Evolutionary conservation across 35 echinoderm and acorn worm species (phyloP).

Genomic region (Apostichopus japonicus): DNA sequence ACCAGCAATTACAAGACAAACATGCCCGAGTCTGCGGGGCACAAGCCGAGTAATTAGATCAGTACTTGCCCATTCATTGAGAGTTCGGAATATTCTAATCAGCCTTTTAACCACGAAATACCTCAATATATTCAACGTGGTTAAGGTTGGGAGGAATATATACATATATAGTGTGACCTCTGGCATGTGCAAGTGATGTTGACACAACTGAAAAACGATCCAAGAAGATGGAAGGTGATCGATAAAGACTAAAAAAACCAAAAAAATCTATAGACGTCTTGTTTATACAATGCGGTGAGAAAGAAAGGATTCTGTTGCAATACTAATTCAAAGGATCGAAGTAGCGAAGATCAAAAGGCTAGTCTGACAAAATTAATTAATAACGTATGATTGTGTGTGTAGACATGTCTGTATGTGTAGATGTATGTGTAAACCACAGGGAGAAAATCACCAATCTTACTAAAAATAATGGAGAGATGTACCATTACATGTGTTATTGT

Average conservation of each 20-base stretch:
- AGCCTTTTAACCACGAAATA: background rate
- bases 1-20: conserved; percentile 15
- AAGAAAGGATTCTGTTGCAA: too few species aligned
- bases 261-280: background rate
- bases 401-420: too few species aligned
- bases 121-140: too few species aligned
- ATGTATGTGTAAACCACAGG: too few species aligned
- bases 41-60: conserved; percentile 28
- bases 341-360: too few species aligned
- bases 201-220: background rate
- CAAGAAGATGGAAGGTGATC: background rate
- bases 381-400: too few species aligned
- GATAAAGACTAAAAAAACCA: background rate
- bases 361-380: too few species aligned
- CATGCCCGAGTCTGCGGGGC: conserved; percentile 1
- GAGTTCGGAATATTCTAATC: conserved; percentile 11
- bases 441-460: too few species aligned
- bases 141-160: background rate
- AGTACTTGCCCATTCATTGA: conserved; percentile 2
- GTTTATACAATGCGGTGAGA: background rate
- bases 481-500: too few species aligned
- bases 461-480: too few species aligned
- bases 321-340: too few species aligned
- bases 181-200: background rate
- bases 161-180: background rate